These are phyloP conservation scores for Phortica magna DNA, from an alignment of 2,888 invertebrate genomes.

Conservation along the genomic window DNA sequence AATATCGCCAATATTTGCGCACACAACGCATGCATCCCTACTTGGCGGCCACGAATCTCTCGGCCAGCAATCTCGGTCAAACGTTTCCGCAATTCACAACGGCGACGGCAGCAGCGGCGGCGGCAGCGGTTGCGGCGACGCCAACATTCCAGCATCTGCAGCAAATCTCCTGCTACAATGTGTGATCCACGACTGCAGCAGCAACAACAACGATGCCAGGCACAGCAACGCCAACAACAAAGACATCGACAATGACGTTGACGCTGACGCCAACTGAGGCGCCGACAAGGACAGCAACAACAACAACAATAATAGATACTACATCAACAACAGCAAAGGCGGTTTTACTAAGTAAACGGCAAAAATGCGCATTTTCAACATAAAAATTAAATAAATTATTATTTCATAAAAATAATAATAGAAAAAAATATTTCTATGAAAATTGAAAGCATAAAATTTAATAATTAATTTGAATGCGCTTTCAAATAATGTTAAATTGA, in stretches of 20 bases:
- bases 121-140: slow-evolving; percentile 64
- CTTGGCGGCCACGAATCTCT: slow-evolving; percentile 78
- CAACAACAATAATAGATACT: background rate
- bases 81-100: slow-evolving; percentile 79
- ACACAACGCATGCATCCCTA: slow-evolving; percentile 82
- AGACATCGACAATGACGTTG: background rate
- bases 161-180: slow-evolving; percentile 82
- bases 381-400: slow-evolving; percentile 3
- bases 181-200: slow-evolving; percentile 78
- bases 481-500: slow-evolving; percentile 8
- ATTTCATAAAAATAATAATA: slow-evolving; percentile 32
- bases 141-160: slow-evolving; percentile 79
- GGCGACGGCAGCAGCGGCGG: slow-evolving; percentile 69
- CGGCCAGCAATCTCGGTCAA: slow-evolving; percentile 75
- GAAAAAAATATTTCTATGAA: slow-evolving; percentile 26
- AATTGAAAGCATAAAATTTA: slow-evolving; percentile 35
- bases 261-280: slow-evolving; percentile 55
- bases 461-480: slow-evolving; percentile 44
- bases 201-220: slow-evolving; percentile 47
- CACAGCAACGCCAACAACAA: slow-evolving; percentile 32
- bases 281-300: slow-evolving; percentile 43
- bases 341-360: slow-evolving; percentile 49
- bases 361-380: slow-evolving; percentile 13
- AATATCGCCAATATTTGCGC: slow-evolving; percentile 81
- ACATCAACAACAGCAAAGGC: slow-evolving; percentile 15